A percentile compares a stretch with the other conserved stretches of the same genome.
Conservation (phyloP, 2,888 invertebrate species). For the Lepidochitona cinerea region DNA sequence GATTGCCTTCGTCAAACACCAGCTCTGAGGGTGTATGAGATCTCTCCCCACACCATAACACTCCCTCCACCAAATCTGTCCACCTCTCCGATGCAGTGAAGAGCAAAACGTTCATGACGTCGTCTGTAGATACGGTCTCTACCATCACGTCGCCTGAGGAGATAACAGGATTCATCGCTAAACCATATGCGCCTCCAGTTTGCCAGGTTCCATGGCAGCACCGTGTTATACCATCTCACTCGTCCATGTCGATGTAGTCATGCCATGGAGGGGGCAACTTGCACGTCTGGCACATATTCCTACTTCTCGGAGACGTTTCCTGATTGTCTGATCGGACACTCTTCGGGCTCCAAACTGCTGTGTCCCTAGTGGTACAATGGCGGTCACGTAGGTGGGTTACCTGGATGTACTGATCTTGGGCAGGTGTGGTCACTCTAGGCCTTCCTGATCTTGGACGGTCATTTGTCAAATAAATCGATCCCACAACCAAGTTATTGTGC, state of each 20-base stretch:
- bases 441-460: slow-evolving; percentile 4
- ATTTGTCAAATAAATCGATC: too few relatives aligned
- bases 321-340: neutral
- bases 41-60: slow-evolving; percentile 16
- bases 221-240: neutral
- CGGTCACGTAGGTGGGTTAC: slow-evolving; percentile 4
- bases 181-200: neutral
- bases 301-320: neutral
- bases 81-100: slow-evolving; percentile 9
- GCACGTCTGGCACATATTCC: neutral
- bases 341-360: neutral
- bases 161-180: neutral
- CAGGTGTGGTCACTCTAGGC: slow-evolving; percentile 7
- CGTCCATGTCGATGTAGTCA: neutral
- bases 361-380: neutral
- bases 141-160: slow-evolving; percentile 8
- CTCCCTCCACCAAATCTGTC: slow-evolving; percentile 28
- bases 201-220: neutral
- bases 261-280: neutral
- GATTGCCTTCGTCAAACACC: slow-evolving; percentile 2
- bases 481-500: too few relatives aligned
- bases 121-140: slow-evolving; percentile 14
- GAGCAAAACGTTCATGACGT: slow-evolving; percentile 13
- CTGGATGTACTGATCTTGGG: slow-evolving; percentile 12
- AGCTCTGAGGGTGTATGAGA: neutral